Evolutionary conservation across 2,797 vertebrate species (phyloP).

Genomic region (Gadopsis bispinosus): DNA sequence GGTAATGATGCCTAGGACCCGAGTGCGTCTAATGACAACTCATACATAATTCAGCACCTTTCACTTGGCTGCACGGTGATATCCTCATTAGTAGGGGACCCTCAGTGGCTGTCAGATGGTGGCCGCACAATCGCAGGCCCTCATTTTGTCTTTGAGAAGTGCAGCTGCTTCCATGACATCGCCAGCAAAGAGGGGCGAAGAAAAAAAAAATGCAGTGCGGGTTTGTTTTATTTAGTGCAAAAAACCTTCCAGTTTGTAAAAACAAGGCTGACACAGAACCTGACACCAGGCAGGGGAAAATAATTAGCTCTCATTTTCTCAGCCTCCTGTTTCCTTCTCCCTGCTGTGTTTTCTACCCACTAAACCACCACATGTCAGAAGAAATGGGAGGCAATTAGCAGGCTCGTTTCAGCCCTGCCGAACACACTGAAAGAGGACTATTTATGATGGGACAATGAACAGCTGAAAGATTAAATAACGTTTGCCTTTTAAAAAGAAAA

Average conservation of each 20-base stretch:
- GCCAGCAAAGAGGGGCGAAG: conserved; percentile 92
- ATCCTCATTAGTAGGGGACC: conserved; percentile 99
- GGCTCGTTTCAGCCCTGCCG: conserved; percentile 99
- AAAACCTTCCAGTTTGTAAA: conserved; percentile 99
- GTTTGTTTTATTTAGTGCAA: conserved; percentile 99
- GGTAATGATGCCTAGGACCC: conserved; percentile 99
- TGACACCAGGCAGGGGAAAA: conserved; percentile 99
- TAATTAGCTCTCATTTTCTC: conserved; percentile 99
- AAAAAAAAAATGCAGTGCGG: conserved; percentile 91
- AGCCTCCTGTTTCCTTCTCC: conserved; percentile 99
- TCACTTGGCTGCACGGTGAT: conserved; percentile 99
- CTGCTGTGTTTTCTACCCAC: conserved; percentile 99
- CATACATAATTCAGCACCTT: conserved; percentile 99
- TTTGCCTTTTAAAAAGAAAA: conserved; percentile 99
- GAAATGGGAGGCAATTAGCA: conserved; percentile 99
- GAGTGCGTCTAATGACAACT: conserved; percentile 99
- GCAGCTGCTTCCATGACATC: conserved; percentile 99
- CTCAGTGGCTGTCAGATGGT: conserved; percentile 99
- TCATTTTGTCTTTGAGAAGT: conserved; percentile 99
- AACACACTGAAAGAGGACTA: conserved; percentile 99
- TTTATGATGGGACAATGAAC: conserved; percentile 99
- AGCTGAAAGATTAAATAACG: conserved; percentile 99
- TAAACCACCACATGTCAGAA: conserved; percentile 99
- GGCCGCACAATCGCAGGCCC: conserved; percentile 99
- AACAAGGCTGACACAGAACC: conserved; percentile 99